Conservation (phyloP, 1,140 invertebrate species). For the Thaumatotibia leucotreta region DNA sequence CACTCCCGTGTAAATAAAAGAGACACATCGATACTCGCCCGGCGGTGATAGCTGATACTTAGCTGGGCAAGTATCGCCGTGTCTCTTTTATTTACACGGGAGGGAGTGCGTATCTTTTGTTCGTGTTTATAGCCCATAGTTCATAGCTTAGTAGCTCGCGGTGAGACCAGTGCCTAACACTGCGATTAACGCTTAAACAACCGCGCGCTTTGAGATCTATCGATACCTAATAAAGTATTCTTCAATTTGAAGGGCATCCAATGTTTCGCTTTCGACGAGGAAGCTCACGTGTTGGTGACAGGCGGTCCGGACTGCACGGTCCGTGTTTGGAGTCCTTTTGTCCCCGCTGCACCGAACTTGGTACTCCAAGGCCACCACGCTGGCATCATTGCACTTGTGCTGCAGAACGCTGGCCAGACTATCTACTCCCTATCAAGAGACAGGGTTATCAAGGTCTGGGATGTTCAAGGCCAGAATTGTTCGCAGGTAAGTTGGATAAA, state of each 20-base stretch:
- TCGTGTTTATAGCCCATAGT: too few relatives aligned
- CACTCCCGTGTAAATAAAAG: too few relatives aligned
- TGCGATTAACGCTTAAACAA: too few relatives aligned
- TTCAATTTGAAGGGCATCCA: constrained; percentile 66
- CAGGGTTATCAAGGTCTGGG: constrained; percentile 84
- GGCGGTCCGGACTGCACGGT: constrained; percentile 85
- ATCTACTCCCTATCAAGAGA: constrained; percentile 81
- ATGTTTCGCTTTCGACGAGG: constrained; percentile 78
- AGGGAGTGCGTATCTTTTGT: too few relatives aligned
- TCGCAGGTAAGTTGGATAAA: constrained; percentile 73
- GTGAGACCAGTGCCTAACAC: too few relatives aligned
- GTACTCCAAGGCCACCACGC: constrained; percentile 83
- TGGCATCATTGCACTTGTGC: constrained; percentile 80
- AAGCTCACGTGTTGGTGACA: constrained; percentile 79
- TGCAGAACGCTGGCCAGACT: constrained; percentile 73
- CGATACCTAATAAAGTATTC: too few relatives aligned
- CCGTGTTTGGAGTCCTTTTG: constrained; percentile 86
- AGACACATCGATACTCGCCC: too few relatives aligned
- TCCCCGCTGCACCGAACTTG: constrained; percentile 79
- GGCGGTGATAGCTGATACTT: too few relatives aligned
- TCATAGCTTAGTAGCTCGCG: too few relatives aligned
- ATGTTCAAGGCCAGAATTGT: constrained; percentile 77
- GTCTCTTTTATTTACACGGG: too few relatives aligned
- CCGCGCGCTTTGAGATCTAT: too few relatives aligned
- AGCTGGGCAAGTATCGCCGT: too few relatives aligned